Evolutionary conservation across 2,113 vertebrate genomes (phyloP), one percentile per base, ranked within the genome.

Genomic region (Actenoides lindsayi): DNA sequence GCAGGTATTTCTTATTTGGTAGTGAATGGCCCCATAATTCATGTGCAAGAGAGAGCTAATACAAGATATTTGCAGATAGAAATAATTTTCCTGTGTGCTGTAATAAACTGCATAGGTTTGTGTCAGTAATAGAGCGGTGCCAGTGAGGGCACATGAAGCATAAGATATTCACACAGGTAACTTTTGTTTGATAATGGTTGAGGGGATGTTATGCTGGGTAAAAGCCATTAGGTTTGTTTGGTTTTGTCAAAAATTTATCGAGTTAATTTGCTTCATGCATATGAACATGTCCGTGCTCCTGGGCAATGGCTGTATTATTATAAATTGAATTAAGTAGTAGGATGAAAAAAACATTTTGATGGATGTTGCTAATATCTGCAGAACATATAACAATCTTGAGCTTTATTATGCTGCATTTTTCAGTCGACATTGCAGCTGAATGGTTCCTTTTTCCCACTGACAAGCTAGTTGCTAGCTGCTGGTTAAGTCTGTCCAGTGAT

Each of bases 121-220:
- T 56, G 28, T 56, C 51, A 81, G 1, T 3, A 63, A 59, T 8
- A 70, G 23, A 14, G 23, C 13, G 25, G 20, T 35, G 60, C 42
- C 1, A 1, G 28, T 17, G 12, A 84, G 35, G 10, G 23, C 2
- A 1, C n/a, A 16, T 51, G n/a, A 10, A 64, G 5, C 30, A 11
- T 16, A n/a, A 79, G 28, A 1, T 87, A 84, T 87, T 79, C 31
- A 64, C 57, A 85, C 19, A 51, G 24, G 27, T 82, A 37, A 51
- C 5, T 79, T 78, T 50, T 54, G 8, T 60, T 70, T 56, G 17
- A 17, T 42, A 60, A 41, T 5, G 9, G 42, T 44, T 62, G 57
- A 83, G 44, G 67, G 13, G 16, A 25, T 50, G 27, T 33, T 89
- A 14, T 89, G 62, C 41, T 37, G 42, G 39, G 51, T 11, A 37